Conservation (phyloP, 1,140 invertebrate species). For the Parasteatoda tepidariorum region DNA sequence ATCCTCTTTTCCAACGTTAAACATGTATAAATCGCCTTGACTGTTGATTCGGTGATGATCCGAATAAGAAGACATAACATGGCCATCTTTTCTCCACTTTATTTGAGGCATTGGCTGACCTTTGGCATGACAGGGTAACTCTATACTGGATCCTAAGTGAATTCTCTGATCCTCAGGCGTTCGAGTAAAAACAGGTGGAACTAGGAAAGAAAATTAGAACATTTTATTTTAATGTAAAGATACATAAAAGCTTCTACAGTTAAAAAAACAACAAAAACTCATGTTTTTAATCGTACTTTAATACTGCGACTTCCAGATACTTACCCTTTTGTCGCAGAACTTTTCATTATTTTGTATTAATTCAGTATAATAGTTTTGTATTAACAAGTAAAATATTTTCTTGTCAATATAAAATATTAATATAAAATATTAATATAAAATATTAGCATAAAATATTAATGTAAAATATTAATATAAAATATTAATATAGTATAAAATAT, state of each 20-base stretch:
- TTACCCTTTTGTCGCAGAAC: too few relatives aligned
- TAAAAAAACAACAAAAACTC: neutral
- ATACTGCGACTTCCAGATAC: too few relatives aligned
- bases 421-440: too few relatives aligned
- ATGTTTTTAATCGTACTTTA: too few relatives aligned
- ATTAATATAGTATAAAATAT: too few relatives aligned
- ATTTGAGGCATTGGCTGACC: conserved; percentile 82
- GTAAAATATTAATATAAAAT: too few relatives aligned
- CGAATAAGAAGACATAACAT: conserved; percentile 69
- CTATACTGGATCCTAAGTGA: conserved; percentile 77
- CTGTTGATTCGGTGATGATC: conserved; percentile 62
- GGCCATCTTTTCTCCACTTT: conserved; percentile 85
- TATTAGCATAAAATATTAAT: too few relatives aligned
- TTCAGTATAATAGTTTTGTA: too few relatives aligned
- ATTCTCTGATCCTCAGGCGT: conserved; percentile 81
- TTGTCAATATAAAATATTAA: too few relatives aligned
- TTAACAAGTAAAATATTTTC: too few relatives aligned
- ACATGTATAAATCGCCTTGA: conserved; percentile 82
- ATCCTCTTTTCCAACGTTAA: conserved; percentile 79
- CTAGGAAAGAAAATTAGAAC: conserved; percentile 53
- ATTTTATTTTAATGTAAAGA: neutral
- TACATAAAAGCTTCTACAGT: neutral
- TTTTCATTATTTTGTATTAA: too few relatives aligned
- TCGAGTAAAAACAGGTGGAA: conserved; percentile 72
- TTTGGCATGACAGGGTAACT: conserved; percentile 82